Evolutionary conservation across 2,797 vertebrate genomes (phyloP).

Genomic region (Heteromormyrus szaboi): DNA sequence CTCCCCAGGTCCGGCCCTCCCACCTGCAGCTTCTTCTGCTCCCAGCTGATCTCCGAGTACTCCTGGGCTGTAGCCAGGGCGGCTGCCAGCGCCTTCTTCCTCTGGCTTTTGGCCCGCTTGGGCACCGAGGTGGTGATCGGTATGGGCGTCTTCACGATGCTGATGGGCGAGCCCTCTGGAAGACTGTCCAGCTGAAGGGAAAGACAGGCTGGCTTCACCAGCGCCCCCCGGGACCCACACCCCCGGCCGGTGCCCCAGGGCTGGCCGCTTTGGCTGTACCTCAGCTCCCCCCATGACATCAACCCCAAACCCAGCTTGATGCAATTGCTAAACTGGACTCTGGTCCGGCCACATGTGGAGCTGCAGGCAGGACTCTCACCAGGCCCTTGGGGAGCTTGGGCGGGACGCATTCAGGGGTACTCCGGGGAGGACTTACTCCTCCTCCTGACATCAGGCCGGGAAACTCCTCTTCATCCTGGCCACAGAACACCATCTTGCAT

Average conservation of each 20-base stretch:
- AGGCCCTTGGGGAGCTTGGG: constrained; percentile 81
- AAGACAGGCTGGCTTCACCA: neutral
- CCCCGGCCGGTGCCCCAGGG: neutral
- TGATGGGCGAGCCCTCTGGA: constrained; percentile 93
- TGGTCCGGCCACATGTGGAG: neutral
- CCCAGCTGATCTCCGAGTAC: constrained; percentile 98
- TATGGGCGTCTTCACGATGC: constrained; percentile 95
- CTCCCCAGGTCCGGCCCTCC: neutral
- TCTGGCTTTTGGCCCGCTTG: constrained; percentile 96
- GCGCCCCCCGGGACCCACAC: neutral
- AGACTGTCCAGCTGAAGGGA: constrained; percentile 79
- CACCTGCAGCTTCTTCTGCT: constrained; percentile 94
- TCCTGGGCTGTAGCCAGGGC: constrained; percentile 94
- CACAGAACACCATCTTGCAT: neutral
- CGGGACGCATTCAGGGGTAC: constrained; percentile 70
- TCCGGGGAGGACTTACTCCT: constrained; percentile 47
- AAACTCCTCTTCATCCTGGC: constrained; percentile 90
- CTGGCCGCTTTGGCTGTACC: neutral
- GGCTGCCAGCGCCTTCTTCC: constrained; percentile 94
- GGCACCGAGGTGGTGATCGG: constrained; percentile 96
- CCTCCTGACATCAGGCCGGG: constrained; percentile 71
- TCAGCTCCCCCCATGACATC: neutral
- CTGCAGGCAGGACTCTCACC: constrained; percentile 50
- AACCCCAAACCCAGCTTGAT: neutral
- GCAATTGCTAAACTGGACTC: neutral